These are phyloP conservation scores for Chaetura pelagica DNA, from an alignment of 2,113 vertebrate genomes.

Conservation along the genomic window DNA sequence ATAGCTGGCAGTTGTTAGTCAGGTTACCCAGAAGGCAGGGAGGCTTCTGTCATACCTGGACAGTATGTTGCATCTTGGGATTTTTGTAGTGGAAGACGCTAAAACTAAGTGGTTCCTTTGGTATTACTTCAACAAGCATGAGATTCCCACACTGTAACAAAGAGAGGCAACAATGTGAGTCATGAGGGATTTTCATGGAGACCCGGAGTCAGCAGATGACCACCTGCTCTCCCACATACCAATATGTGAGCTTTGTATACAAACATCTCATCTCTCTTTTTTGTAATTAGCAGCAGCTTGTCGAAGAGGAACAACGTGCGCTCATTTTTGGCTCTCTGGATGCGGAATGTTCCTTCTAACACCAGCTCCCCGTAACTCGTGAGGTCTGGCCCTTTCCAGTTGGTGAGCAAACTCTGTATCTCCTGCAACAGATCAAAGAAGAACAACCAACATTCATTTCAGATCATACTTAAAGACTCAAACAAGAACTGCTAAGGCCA, in stretches of 20 bases:
- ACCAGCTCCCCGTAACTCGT: slow-evolving; percentile 96
- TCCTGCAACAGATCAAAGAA: slow-evolving; percentile 81
- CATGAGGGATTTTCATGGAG: fast-evolving
- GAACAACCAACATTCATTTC: background rate
- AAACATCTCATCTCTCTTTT: slow-evolving; percentile 94
- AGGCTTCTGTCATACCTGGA: slow-evolving; percentile 85
- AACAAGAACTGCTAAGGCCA: background rate
- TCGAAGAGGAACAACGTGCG: slow-evolving; percentile 96
- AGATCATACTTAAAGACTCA: background rate
- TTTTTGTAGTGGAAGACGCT: slow-evolving; percentile 99
- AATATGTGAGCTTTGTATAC: slow-evolving; percentile 96
- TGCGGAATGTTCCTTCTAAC: slow-evolving; percentile 94
- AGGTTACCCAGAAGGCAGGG: background rate
- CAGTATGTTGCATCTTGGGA: slow-evolving; percentile 97
- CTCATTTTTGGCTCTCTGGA: slow-evolving; percentile 96
- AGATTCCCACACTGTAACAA: slow-evolving; percentile 92
- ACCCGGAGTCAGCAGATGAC: background rate
- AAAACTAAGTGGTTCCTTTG: slow-evolving; percentile 96
- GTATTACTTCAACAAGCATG: slow-evolving; percentile 98
- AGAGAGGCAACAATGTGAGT: background rate
- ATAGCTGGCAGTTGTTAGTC: fast-evolving
- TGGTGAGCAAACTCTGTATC: slow-evolving; percentile 95
- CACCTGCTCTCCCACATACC: slow-evolving; percentile 74
- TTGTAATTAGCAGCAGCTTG: slow-evolving; percentile 94
- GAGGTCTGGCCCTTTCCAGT: slow-evolving; percentile 98